Evolutionary conservation across 1,140 invertebrate species (phyloP), one percentile per base, ranked within the genome.

Genomic region (Augochlora pura): DNA sequence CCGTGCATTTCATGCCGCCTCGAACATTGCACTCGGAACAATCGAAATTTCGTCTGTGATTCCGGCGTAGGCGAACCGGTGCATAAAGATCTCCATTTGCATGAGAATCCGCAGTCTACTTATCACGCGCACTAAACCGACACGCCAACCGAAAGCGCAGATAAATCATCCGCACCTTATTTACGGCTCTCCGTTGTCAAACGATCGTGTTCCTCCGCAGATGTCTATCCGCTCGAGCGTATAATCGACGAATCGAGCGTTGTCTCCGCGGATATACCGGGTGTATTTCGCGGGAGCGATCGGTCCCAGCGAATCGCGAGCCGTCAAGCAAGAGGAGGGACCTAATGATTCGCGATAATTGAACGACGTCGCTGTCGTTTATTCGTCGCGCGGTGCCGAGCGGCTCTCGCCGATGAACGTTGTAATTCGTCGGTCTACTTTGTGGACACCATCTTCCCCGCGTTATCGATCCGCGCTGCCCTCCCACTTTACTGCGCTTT

Each of bases 361-460:
- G 16, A 52, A 21, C 49, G 3, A 52, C 49, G 32, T 52, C 49
- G 49, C n/a, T 14, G 49, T 52, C 14, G 21, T 52, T 52, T 52
- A 52, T 52, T 52, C 49, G 21, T 5, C 14, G 49, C 6, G 14
- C 1, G 21, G 49, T 6, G 23, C 9, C 57, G 57, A 25, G 8
- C 57, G 23, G 1, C 1, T 10, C 23, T 62, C 25, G 12, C 0
- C 14, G 60, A 62, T 63, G 18, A 14, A 8, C 27, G 27, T 32
- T 21, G 27, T 27, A 63, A 63, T 63, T 63, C 60, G 32, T 63
- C 60, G 60, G 60, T 63, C 16, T 63, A 63, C 60, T 66, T 66
- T 49, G 64, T 49, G 42, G 39, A 49, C 42, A 42, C 64, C 39
- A 66, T 66, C 64, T 66, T 66, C 42, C 64, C 39, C 27, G 14